Percentiles rank a stretch among this genome's conserved stretches.
Conservation (phyloP, 2,888 invertebrate species). For the Diarsia mendica region DNA sequence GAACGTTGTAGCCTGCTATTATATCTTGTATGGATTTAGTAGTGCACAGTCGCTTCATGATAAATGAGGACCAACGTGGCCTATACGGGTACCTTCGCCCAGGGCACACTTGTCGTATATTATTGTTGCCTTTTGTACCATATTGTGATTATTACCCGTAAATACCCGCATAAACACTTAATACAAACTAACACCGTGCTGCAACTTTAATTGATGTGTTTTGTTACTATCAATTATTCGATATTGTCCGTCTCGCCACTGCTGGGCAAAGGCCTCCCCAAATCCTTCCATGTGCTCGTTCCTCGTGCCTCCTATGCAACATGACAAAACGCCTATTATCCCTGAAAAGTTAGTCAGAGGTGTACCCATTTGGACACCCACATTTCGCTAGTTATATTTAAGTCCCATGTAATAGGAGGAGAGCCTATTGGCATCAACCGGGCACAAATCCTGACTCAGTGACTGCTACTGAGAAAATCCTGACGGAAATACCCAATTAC, state of each 20-base stretch:
- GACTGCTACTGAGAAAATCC: too few relatives aligned
- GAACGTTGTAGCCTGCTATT: neutral
- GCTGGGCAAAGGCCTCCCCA: too few relatives aligned
- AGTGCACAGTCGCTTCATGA: conserved; percentile 65
- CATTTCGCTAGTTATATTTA: too few relatives aligned
- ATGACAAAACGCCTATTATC: neutral
- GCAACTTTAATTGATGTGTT: neutral
- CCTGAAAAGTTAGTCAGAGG: too few relatives aligned
- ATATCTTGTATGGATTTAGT: conserved; percentile 39
- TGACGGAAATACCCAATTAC: too few relatives aligned
- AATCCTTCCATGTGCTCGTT: too few relatives aligned
- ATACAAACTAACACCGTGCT: neutral
- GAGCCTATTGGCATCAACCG: too few relatives aligned
- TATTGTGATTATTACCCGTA: conserved; percentile 8
- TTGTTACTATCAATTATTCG: neutral
- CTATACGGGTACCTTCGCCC: conserved; percentile 51
- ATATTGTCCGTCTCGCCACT: neutral
- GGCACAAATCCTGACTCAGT: too few relatives aligned
- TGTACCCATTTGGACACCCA: too few relatives aligned
- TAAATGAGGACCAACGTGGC: conserved; percentile 63
- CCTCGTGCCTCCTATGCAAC: too few relatives aligned
- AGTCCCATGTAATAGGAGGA: too few relatives aligned
- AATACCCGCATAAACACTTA: neutral
- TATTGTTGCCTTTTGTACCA: conserved; percentile 29
- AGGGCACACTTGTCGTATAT: conserved; percentile 20